Evolutionary conservation across 2,797 vertebrate species (phyloP).

Genomic region (Gymnoscopelus microlampas): DNA sequence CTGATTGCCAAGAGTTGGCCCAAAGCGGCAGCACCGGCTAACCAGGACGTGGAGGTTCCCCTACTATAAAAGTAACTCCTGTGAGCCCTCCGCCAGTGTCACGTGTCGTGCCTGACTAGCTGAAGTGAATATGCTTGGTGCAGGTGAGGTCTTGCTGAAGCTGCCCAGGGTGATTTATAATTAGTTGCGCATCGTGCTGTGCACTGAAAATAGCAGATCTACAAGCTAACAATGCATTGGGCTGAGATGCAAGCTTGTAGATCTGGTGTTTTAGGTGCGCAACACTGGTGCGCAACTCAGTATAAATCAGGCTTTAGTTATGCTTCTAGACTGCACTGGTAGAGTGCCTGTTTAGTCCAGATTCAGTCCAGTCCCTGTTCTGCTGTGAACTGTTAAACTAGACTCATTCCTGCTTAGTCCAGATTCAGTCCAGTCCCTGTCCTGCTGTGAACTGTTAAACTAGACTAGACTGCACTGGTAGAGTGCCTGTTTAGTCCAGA

Average conservation of each 20-base stretch:
- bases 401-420: too few relatives aligned
- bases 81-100: conserved; percentile 54
- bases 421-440: too few relatives aligned
- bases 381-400: background rate
- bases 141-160: conserved; percentile 65
- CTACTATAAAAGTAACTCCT: conserved; percentile 35
- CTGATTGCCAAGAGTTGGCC: conserved; percentile 78
- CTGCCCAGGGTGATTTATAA: conserved; percentile 2
- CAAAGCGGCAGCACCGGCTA: conserved; percentile 65
- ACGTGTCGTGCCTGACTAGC: conserved; percentile 59
- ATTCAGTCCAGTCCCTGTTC: background rate
- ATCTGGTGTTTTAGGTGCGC: too few relatives aligned
- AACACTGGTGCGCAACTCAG: too few relatives aligned
- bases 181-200: too few relatives aligned
- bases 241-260: too few relatives aligned
- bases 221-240: too few relatives aligned
- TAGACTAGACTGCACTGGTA: too few relatives aligned
- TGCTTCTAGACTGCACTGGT: background rate
- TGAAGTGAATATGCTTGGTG: conserved; percentile 53
- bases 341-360: background rate
- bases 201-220: too few relatives aligned
- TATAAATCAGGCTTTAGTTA: background rate
- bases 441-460: too few relatives aligned
- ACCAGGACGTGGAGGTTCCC: conserved; percentile 49
- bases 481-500: too few relatives aligned